These are phyloP conservation scores for Cataglyphis rosenhaueri DNA, from an alignment of 2,888 invertebrate species.

Conservation along the genomic window DNA sequence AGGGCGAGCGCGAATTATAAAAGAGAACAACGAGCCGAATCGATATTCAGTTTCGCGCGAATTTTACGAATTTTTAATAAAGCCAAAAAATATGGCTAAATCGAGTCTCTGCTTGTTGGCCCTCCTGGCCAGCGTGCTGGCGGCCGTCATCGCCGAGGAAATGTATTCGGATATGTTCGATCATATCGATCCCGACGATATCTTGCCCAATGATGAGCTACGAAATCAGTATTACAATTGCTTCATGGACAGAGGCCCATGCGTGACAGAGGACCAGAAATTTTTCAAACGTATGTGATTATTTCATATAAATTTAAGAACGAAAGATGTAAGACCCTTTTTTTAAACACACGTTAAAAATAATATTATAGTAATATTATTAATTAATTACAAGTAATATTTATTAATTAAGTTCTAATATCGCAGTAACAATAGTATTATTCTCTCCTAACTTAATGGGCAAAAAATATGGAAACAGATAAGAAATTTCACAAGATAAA, in stretches of 20 bases:
- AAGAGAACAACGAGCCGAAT: not conserved
- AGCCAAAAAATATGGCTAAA: constrained; percentile 19
- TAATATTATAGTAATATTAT: too few species aligned
- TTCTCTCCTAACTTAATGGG: not conserved
- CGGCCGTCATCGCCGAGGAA: constrained; percentile 5
- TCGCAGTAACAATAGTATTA: not conserved
- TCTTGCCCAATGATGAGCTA: constrained; percentile 32
- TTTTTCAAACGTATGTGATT: constrained; percentile 29
- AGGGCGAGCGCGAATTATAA: constrained; percentile 36
- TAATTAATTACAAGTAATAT: too few species aligned
- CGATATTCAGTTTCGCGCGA: constrained; percentile 16
- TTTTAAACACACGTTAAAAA: not conserved
- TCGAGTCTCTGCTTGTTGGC: not conserved
- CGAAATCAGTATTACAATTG: constrained; percentile 45
- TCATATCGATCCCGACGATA: constrained; percentile 30
- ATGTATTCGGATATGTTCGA: constrained; percentile 30
- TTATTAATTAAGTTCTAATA: not conserved
- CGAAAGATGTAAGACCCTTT: not conserved
- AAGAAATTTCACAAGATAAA: not conserved
- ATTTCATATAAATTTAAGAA: not conserved
- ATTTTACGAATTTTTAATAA: not conserved
- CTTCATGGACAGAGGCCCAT: constrained; percentile 37
- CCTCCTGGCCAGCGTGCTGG: not conserved
- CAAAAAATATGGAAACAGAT: not conserved
- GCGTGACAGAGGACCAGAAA: constrained; percentile 25